Percentiles rank a stretch among this genome's conserved stretches.
phyloP scores from a whole-genome alignment of 1,140 invertebrate species.

The Drosophila repletoides region DNA sequence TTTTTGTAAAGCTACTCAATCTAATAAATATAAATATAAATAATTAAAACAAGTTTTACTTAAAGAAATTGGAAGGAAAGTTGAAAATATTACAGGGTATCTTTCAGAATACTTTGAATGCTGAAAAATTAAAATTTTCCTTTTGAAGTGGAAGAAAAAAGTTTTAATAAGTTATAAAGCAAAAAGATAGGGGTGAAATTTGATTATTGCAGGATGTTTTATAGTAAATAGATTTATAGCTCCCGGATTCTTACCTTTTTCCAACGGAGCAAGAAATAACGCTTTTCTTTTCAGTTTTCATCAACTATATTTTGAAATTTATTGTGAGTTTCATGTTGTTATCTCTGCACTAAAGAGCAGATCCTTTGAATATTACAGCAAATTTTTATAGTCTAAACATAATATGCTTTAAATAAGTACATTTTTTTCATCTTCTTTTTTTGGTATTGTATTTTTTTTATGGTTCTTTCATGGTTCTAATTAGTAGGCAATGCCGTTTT shows the following conservation, averaged over 20 bases:
- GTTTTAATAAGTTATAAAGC: too few relatives aligned
- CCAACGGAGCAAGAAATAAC: neutral
- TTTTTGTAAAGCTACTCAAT: slow-evolving; percentile 70
- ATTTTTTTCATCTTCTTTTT: slow-evolving; percentile 41
- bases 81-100: too few relatives aligned
- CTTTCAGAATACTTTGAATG: too few relatives aligned
- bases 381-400: slow-evolving; percentile 58
- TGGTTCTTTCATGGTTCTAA: slow-evolving; percentile 39
- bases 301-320: slow-evolving; percentile 67
- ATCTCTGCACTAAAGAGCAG: slow-evolving; percentile 64
- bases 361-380: slow-evolving; percentile 71
- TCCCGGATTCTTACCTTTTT: too few relatives aligned
- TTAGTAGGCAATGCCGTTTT: slow-evolving; percentile 34
- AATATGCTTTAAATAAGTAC: slow-evolving; percentile 45
- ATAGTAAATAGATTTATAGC: neutral
- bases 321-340: slow-evolving; percentile 61
- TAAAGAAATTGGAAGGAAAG: too few relatives aligned
- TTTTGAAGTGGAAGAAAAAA: too few relatives aligned
- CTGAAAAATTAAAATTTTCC: too few relatives aligned
- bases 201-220: too few relatives aligned
- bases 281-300: slow-evolving; percentile 6
- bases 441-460: slow-evolving; percentile 22
- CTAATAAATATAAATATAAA: slow-evolving; percentile 52
- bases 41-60: neutral
- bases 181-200: too few relatives aligned